Percentiles rank a stretch among this genome's conserved stretches.
Evolutionary conservation across 2,113 vertebrate species (phyloP).

Genomic region (Parus major): DNA sequence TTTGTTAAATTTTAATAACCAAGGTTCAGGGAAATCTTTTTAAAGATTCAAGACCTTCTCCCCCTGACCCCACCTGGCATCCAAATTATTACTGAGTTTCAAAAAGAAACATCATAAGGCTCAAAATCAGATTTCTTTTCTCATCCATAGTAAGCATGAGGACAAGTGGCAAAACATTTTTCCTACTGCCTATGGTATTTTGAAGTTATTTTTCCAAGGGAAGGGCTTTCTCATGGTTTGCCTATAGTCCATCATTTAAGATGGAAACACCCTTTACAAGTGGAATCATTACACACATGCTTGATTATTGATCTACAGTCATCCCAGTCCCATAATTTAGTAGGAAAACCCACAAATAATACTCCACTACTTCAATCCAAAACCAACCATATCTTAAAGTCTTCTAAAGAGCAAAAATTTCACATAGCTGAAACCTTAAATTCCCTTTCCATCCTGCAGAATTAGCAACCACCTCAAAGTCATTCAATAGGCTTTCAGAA

Average conservation of each 20-base stretch:
- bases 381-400: background rate
- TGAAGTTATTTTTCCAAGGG: background rate
- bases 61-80: accelerated
- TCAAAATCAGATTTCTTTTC: background rate
- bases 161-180: background rate
- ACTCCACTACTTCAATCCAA: background rate
- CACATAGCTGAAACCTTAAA: background rate
- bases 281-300: background rate
- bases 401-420: background rate
- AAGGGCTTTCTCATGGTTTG: background rate
- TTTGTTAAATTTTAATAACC: background rate
- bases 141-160: background rate
- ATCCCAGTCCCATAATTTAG: background rate
- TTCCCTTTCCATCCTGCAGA: background rate
- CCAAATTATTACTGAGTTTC: background rate
- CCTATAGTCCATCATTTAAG: background rate
- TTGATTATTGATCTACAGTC: background rate
- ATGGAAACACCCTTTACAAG: background rate
- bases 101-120: background rate
- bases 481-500: background rate
- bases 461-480: background rate
- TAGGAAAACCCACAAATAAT: background rate
- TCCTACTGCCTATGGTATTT: background rate
- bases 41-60: background rate
- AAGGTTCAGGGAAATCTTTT: background rate